Evolutionary conservation across 2,113 vertebrate species (phyloP).

Genomic region (Redunca redunca): DNA sequence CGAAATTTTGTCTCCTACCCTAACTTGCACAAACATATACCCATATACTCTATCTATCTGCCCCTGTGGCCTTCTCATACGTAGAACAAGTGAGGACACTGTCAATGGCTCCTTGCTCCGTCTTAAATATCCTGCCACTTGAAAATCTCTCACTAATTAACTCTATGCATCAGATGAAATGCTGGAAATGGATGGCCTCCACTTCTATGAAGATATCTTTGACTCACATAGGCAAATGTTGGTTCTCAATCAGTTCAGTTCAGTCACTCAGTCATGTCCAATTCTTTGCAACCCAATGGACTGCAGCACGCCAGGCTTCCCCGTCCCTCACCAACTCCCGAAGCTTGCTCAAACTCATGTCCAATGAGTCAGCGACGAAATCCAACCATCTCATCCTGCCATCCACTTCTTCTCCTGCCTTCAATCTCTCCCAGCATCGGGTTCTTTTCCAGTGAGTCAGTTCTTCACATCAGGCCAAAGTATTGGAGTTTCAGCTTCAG

Average conservation of each 20-base stretch:
- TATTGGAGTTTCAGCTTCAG: neutral
- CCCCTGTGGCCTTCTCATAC: neutral
- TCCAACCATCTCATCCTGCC: neutral
- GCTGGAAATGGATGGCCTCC: neutral
- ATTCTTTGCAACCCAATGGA: neutral
- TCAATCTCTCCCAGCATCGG: neutral
- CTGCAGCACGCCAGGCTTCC: fast-evolving
- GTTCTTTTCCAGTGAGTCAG: neutral
- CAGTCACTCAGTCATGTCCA: neutral
- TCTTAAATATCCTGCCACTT: neutral
- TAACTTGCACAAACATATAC: neutral
- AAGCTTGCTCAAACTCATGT: neutral
- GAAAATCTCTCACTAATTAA: neutral
- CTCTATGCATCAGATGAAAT: neutral
- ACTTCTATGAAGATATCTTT: neutral
- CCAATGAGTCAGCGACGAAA: neutral
- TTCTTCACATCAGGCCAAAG: neutral
- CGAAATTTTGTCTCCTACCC: neutral
- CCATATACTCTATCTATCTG: neutral
- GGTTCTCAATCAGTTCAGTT: neutral
- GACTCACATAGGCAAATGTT: neutral
- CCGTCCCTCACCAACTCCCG: fast-evolving
- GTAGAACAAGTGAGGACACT: neutral
- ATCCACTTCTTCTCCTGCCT: neutral
- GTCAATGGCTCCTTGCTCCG: neutral